Evolutionary conservation across 2,113 vertebrate genomes (phyloP).

Genomic region (Rattus rattus): DNA sequence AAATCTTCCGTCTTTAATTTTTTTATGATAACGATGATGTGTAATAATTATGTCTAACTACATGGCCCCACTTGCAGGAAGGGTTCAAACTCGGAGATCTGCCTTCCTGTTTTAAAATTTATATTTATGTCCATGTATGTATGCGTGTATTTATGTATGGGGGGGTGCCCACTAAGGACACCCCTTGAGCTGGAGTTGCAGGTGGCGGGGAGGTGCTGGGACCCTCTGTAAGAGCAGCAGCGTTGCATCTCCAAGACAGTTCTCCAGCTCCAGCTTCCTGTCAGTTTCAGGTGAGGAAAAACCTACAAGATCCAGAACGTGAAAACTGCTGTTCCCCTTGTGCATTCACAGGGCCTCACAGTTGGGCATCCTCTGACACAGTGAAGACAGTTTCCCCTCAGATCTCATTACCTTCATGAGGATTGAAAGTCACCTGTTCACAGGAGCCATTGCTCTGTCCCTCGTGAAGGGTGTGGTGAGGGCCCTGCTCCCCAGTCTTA

Average conservation of each 20-base stretch:
- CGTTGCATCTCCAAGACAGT: neutral
- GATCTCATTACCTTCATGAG: neutral
- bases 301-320: slow-evolving; percentile 22
- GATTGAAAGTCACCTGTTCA: neutral
- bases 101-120: neutral
- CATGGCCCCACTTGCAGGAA: neutral
- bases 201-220: too few species aligned
- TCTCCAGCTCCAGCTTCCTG: neutral
- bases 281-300: slow-evolving; percentile 76
- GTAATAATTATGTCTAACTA: neutral
- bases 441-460: neutral
- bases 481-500: neutral
- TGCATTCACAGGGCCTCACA: neutral
- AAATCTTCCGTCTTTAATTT: slow-evolving; percentile 56
- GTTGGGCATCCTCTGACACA: neutral
- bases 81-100: neutral
- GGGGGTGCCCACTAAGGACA: neutral
- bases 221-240: neutral
- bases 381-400: neutral
- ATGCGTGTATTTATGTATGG: neutral
- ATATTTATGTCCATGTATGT: neutral
- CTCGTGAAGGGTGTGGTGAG: neutral
- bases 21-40: too few species aligned
- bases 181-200: neutral
- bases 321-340: neutral